Conservation (phyloP, 2,888 invertebrate genomes). For the Sussaba pulchella region DNA sequence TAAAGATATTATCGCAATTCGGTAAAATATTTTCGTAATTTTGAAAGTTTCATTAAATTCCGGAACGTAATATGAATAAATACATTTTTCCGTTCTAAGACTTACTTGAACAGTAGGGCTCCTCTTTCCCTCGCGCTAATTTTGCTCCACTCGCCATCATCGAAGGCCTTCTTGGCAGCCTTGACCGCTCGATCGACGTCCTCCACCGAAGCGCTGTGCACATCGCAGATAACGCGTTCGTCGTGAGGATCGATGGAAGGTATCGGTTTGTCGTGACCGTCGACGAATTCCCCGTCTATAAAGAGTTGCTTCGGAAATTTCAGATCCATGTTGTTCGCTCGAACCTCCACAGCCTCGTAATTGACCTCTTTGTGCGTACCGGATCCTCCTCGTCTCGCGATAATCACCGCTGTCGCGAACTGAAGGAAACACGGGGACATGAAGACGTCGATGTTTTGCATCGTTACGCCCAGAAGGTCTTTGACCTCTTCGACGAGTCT, state of each 20-base stretch:
- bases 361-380: conserved; percentile 86
- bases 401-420: conserved; percentile 89
- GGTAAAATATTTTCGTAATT: too few species aligned
- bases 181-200: conserved; percentile 96
- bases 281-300: conserved; percentile 95
- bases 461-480: conserved; percentile 90
- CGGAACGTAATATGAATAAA: too few species aligned
- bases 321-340: conserved; percentile 93
- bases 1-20: too few species aligned
- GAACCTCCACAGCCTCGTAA: conserved; percentile 91
- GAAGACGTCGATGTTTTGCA: conserved; percentile 96
- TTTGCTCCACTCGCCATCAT: conserved; percentile 96
- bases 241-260: conserved; percentile 92
- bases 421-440: conserved; percentile 96
- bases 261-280: conserved; percentile 89
- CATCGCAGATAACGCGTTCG: conserved; percentile 92
- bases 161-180: conserved; percentile 95
- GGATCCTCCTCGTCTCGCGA: conserved; percentile 87
- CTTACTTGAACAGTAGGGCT: conserved; percentile 91
- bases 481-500: conserved; percentile 96
- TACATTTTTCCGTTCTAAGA: too few species aligned
- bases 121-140: conserved; percentile 97
- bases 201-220: conserved; percentile 89
- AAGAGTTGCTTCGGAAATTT: conserved; percentile 96
- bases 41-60: too few species aligned